phyloP scores from a whole-genome alignment of 1,140 invertebrate species.

The Philotrypesis tridentata region DNA sequence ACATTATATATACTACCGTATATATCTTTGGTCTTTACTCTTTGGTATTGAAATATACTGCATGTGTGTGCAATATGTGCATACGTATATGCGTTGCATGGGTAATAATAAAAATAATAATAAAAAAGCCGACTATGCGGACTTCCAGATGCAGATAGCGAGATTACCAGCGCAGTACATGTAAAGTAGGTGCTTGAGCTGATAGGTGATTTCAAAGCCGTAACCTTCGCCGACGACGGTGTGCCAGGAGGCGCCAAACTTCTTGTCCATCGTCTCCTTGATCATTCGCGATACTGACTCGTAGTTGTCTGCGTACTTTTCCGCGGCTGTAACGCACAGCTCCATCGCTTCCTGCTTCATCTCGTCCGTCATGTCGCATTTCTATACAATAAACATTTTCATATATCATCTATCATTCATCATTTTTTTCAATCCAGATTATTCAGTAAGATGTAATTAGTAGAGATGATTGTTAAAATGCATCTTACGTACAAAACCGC shows the following conservation, averaged over 20 bases:
- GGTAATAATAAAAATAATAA: background rate
- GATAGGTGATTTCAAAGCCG: constrained; percentile 95
- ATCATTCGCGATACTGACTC: constrained; percentile 88
- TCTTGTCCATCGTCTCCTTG: constrained; percentile 97
- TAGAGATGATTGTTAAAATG: too few species aligned
- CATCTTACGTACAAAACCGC: too few species aligned
- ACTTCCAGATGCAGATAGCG: constrained; percentile 94
- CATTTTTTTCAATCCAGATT: too few species aligned
- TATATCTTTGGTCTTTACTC: too few species aligned
- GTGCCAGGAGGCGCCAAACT: constrained; percentile 95
- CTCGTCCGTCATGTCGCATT: constrained; percentile 94
- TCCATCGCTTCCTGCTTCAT: constrained; percentile 94
- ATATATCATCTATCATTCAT: too few species aligned
- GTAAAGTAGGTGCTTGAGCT: constrained; percentile 94
- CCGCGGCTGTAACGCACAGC: constrained; percentile 92
- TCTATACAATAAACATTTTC: constrained; percentile 73
- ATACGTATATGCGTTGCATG: too few species aligned
- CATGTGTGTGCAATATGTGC: too few species aligned
- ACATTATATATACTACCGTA: too few species aligned
- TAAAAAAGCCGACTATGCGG: constrained; percentile 50
- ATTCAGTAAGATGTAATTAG: too few species aligned
- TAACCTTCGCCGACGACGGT: constrained; percentile 95
- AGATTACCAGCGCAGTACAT: constrained; percentile 96
- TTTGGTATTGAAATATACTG: too few species aligned
- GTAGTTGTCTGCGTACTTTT: constrained; percentile 89